Percentiles rank a stretch among this genome's conserved stretches.
Conservation (phyloP, 2,888 invertebrate genomes). For the Conchocele bisecta region DNA sequence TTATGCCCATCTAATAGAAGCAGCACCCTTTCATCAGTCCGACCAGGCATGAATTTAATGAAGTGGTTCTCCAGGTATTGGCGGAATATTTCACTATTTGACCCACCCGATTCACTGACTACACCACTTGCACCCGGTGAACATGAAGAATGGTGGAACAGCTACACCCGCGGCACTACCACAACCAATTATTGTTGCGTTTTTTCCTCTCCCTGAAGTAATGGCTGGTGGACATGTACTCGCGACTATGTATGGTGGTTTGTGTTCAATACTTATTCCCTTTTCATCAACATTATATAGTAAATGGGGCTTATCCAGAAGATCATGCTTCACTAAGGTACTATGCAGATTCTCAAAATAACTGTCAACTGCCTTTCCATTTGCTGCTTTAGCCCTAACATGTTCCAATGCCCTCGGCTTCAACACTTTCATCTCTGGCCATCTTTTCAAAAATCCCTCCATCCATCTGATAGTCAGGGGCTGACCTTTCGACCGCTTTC, state of each 20-base stretch:
- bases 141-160: conserved; percentile 24
- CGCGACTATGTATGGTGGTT: neutral
- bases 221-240: conserved; percentile 2
- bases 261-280: conserved; percentile 3
- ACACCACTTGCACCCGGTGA: too few relatives aligned
- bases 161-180: conserved; percentile 20
- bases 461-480: conserved; percentile 22
- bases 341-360: conserved; percentile 20
- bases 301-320: conserved; percentile 4
- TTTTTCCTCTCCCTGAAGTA: conserved; percentile 13
- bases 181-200: conserved; percentile 12
- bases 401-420: conserved; percentile 32
- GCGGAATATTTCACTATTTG: too few relatives aligned
- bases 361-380: neutral
- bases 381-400: conserved; percentile 21
- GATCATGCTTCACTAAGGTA: neutral
- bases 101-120: too few relatives aligned
- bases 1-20: too few relatives aligned
- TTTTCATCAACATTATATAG: conserved; percentile 16
- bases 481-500: conserved; percentile 13
- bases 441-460: conserved; percentile 11
- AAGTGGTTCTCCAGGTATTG: too few relatives aligned
- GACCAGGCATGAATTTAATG: too few relatives aligned
- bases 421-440: conserved; percentile 31
- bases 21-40: too few relatives aligned